A percentile compares a stretch with the other conserved stretches of the same genome.
phyloP scores from a whole-genome alignment of 2,797 vertebrate species.

The Emydoidea blandingii region DNA sequence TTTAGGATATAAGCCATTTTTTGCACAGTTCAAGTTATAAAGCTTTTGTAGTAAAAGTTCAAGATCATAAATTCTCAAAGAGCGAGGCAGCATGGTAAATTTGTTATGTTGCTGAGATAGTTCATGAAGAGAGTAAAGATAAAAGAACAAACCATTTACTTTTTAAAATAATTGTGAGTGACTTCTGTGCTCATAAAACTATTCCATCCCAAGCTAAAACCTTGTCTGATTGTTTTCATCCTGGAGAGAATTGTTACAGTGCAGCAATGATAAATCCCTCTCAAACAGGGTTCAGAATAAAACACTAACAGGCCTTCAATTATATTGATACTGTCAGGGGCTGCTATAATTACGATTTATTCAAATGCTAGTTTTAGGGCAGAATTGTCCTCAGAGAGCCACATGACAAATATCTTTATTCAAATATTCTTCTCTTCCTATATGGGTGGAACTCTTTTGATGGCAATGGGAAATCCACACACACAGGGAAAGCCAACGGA shows the following conservation, averaged over 20 bases:
- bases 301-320: background rate
- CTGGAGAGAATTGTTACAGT: background rate
- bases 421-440: background rate
- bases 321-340: background rate
- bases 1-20: background rate
- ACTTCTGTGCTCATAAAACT: background rate
- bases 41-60: background rate
- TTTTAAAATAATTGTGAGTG: background rate
- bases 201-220: background rate
- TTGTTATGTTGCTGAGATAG: background rate
- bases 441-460: background rate
- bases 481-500: background rate
- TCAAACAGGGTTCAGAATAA: background rate
- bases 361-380: background rate
- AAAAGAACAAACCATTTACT: background rate
- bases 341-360: background rate
- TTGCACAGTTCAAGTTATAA: background rate
- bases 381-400: background rate
- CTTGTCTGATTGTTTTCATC: background rate
- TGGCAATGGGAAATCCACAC: background rate
- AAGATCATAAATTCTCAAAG: background rate
- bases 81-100: fast-evolving
- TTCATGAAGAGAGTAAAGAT: background rate
- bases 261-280: background rate
- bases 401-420: background rate